Evolutionary conservation across 2,888 invertebrate species (phyloP).

Genomic region (Nymphalis urticae): DNA sequence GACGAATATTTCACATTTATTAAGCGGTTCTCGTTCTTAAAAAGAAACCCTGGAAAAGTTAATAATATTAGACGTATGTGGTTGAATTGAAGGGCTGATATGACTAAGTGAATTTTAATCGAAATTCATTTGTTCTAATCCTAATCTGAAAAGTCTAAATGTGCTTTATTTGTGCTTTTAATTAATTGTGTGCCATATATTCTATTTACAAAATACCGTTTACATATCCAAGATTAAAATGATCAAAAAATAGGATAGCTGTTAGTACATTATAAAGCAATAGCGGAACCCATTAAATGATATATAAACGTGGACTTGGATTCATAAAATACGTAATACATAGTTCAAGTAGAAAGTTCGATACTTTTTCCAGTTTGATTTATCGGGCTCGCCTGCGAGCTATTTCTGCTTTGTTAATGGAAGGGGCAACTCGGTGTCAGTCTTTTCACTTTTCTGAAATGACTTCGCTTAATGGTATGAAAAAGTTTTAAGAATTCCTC

Average conservation of each 20-base stretch:
- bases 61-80: too few relatives aligned
- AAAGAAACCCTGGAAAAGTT: too few relatives aligned
- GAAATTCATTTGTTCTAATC: too few relatives aligned
- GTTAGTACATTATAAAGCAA: slow-evolving; percentile 15
- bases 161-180: too few relatives aligned
- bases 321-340: slow-evolving; percentile 24
- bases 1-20: too few relatives aligned
- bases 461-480: slow-evolving; percentile 54
- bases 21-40: too few relatives aligned
- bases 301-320: not conserved
- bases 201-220: too few relatives aligned
- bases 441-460: slow-evolving; percentile 62
- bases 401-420: slow-evolving; percentile 65
- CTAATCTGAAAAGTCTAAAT: too few relatives aligned
- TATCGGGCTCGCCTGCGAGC: slow-evolving; percentile 60
- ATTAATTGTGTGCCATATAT: too few relatives aligned
- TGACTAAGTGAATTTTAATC: too few relatives aligned
- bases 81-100: too few relatives aligned
- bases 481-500: slow-evolving; percentile 43
- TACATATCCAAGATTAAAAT: too few relatives aligned
- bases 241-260: not conserved
- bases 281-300: slow-evolving; percentile 12
- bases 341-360: slow-evolving; percentile 24
- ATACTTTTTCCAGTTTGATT: slow-evolving; percentile 58
- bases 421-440: slow-evolving; percentile 60